Base-by-base conservation (phyloP, 2,797 vertebrate genomes). In the Sus cebifrons region DNA sequence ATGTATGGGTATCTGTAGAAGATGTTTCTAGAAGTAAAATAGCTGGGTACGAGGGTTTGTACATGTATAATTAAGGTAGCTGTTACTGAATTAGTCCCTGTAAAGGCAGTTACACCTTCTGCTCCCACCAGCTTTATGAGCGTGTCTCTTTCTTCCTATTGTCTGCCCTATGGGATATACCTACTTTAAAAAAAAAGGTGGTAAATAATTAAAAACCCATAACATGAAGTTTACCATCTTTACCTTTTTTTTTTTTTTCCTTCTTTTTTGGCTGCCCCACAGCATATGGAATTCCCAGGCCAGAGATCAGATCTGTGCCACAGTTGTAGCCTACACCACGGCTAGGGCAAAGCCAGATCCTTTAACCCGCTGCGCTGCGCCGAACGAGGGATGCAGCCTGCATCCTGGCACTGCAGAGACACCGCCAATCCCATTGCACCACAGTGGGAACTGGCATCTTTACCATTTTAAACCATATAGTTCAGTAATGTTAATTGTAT, bases 1-100 rank as follows among this genome's bases (percentile, higher is more conserved):
- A 56, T 36, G 4, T 85, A 75, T 85, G 25, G 7, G 32, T 58
- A 20, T 84, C 54, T 74, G 29, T 56, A 62, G 44, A 49, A 25
- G 16, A 16, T 44, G 25, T 73, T 89, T n/a, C 68, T 73, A 44
- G 14, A 97, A 77, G 88, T 70, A 86, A 77, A 86, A 44, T 29
- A 73, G n/a, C 91, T 71, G 36, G 6, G 58, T 60, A 65, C 67
- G 77, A 62, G 54, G 18, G 54, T 86, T 54, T 93, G 25, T 82
- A 36, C 32, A 23, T 27, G 84, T 95, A 65, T 49, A 88, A 56
- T 52, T 84, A 70, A 85, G 29, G 52, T 91, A 54, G 36, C 6
- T 67, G 7, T n/a, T 52, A 36, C 49, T 21, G 32, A 62, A 79
- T 36, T 62, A 74, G 32, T 75, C 32, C 29, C 44, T 85, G 1